Evolutionary conservation across 1,140 invertebrate species (phyloP).

Genomic region (Drosophila lini): DNA sequence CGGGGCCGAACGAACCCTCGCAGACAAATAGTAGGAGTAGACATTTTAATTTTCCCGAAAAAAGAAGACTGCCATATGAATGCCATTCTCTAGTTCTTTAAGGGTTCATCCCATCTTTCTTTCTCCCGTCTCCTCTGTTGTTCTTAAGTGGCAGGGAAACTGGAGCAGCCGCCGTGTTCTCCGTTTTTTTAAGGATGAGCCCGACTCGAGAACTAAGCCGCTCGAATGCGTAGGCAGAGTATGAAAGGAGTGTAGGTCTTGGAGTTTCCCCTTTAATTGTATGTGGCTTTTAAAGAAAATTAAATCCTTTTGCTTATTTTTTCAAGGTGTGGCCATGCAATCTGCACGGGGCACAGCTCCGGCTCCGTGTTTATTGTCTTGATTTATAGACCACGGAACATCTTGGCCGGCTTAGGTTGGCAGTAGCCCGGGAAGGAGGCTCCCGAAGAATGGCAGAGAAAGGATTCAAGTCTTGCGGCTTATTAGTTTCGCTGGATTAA

Average conservation of each 20-base stretch:
- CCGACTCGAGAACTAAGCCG: slow-evolving; percentile 54
- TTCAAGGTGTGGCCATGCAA: slow-evolving; percentile 78
- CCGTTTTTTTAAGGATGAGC: slow-evolving; percentile 34
- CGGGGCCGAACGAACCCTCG: slow-evolving; percentile 43
- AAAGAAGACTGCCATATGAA: slow-evolving; percentile 68
- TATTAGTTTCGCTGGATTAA: slow-evolving; percentile 80
- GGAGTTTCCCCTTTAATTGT: slow-evolving; percentile 41
- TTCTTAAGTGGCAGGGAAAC: slow-evolving; percentile 50
- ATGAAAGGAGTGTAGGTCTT: slow-evolving; percentile 66
- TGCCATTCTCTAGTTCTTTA: slow-evolving; percentile 38
- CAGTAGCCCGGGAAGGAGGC: slow-evolving; percentile 7
- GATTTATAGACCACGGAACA: slow-evolving; percentile 57
- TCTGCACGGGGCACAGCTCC: slow-evolving; percentile 41
- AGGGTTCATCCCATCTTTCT: slow-evolving; percentile 29
- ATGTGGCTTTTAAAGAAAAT: slow-evolving; percentile 48
- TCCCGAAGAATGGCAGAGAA: slow-evolving; percentile 40
- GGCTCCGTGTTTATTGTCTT: slow-evolving; percentile 53
- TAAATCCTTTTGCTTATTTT: slow-evolving; percentile 82
- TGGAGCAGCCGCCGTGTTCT: slow-evolving; percentile 57
- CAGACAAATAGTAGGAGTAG: slow-evolving; percentile 78
- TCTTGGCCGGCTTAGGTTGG: slow-evolving; percentile 57
- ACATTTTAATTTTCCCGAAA: slow-evolving; percentile 73
- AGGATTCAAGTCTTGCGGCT: slow-evolving; percentile 78
- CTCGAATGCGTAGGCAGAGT: slow-evolving; percentile 67
- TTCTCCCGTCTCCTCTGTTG: slow-evolving; percentile 4